A percentile compares a stretch with the other conserved stretches of the same genome.
These are phyloP conservation scores for Psittacara wagleri DNA, from an alignment of 2,113 vertebrate species.

Conservation along the genomic window DNA sequence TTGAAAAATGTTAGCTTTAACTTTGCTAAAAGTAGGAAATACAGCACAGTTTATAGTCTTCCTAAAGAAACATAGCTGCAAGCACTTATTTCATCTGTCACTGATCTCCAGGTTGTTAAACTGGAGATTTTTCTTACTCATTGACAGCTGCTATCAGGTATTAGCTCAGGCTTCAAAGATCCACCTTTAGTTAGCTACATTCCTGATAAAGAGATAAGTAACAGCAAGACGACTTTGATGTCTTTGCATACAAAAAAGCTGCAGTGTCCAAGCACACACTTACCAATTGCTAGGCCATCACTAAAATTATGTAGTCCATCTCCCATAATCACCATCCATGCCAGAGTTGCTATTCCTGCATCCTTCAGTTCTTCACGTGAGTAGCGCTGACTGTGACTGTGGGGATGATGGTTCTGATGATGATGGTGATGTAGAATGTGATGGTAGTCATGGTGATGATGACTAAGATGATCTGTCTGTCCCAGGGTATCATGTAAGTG, in stretches of 20 bases:
- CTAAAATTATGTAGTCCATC: slow-evolving; percentile 97
- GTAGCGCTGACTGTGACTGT: slow-evolving; percentile 93
- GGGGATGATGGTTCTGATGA: slow-evolving; percentile 97
- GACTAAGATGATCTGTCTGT: slow-evolving; percentile 88
- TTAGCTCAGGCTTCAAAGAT: background rate
- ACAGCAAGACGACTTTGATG: background rate
- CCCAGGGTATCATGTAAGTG: slow-evolving; percentile 96
- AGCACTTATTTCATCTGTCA: background rate
- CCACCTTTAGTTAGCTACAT: background rate
- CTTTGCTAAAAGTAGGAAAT: background rate
- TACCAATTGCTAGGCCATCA: slow-evolving; percentile 93
- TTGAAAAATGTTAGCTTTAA: background rate
- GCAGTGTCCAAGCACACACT: background rate
- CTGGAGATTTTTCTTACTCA: background rate
- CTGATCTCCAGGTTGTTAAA: background rate
- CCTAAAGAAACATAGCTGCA: background rate
- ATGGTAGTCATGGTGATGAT: slow-evolving; percentile 98
- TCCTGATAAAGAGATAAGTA: background rate
- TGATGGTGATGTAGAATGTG: slow-evolving; percentile 98
- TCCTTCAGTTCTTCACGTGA: slow-evolving; percentile 90
- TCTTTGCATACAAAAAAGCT: background rate
- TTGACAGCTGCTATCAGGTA: background rate
- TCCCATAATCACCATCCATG: slow-evolving; percentile 99
- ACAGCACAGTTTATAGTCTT: background rate
- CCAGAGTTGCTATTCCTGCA: slow-evolving; percentile 90